These are phyloP conservation scores for Chydorus sphaericus DNA, from an alignment of 2,888 invertebrate species.

Conservation along the genomic window DNA sequence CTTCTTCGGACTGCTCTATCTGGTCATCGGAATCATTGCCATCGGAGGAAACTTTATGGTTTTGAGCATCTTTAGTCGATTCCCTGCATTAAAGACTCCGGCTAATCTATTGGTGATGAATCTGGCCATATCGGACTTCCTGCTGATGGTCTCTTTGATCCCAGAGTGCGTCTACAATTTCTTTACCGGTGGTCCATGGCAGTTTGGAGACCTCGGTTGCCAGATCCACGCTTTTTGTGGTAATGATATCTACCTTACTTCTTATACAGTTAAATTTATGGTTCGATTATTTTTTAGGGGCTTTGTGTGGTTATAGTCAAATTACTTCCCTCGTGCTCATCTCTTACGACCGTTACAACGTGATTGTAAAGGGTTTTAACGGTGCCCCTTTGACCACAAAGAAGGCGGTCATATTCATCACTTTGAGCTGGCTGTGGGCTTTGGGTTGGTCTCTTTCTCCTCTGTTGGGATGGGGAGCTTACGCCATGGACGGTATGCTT, in stretches of 20 bases:
- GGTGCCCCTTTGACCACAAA: slow-evolving; percentile 24
- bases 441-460: slow-evolving; percentile 28
- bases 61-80: slow-evolving; percentile 12
- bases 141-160: slow-evolving; percentile 24
- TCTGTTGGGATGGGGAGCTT: slow-evolving; percentile 29
- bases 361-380: slow-evolving; percentile 27
- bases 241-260: not conserved
- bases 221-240: slow-evolving; percentile 26
- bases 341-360: slow-evolving; percentile 27
- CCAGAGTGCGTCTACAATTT: slow-evolving; percentile 18
- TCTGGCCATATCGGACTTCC: slow-evolving; percentile 26
- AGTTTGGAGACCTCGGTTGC: slow-evolving; percentile 25
- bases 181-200: slow-evolving; percentile 22
- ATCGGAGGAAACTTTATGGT: slow-evolving; percentile 13
- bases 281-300: no score
- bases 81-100: slow-evolving; percentile 23
- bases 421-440: slow-evolving; percentile 30
- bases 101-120: slow-evolving; percentile 28
- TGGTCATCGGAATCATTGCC: slow-evolving; percentile 16
- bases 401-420: slow-evolving; percentile 24
- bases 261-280: not conserved
- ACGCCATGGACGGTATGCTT: slow-evolving; percentile 15
- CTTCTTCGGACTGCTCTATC: slow-evolving; percentile 19
- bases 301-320: slow-evolving; percentile 28
- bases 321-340: slow-evolving; percentile 28